A percentile compares a stretch with the other conserved stretches of the same genome.
phyloP scores from a whole-genome alignment of 64 coral and sea anemone species.

The Actinia tenebrosa region DNA sequence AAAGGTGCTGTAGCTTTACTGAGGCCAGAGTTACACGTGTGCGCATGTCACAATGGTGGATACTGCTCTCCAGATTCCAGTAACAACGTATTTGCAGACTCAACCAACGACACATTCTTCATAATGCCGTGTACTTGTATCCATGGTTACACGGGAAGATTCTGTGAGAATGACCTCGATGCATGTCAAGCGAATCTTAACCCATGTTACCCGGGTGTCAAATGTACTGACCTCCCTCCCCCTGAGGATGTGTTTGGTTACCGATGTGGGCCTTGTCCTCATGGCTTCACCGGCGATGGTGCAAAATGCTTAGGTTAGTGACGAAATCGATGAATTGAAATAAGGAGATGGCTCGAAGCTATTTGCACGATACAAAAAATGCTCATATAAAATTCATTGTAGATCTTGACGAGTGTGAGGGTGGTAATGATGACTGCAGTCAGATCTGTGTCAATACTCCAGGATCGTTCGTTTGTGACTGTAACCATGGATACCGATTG shows the following conservation, averaged over 20 bases:
- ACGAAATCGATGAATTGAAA: no score
- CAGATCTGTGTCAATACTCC: constrained; percentile 22
- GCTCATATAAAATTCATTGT: no score
- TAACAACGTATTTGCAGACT: not conserved
- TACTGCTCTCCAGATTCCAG: not conserved
- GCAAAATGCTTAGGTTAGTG: not conserved
- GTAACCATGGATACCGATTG: constrained; percentile 29
- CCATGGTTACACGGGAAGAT: no score
- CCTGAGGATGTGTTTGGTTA: constrained; percentile 36
- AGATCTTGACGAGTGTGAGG: no score
- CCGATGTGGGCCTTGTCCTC: constrained; percentile 43
- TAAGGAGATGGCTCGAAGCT: no score
- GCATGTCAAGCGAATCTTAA: constrained; percentile 38
- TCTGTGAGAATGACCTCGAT: constrained; percentile 15
- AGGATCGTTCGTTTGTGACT: constrained; percentile 39
- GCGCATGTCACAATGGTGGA: not conserved
- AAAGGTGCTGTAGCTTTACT: not conserved
- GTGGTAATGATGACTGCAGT: no score
- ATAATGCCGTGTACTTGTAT: no score
- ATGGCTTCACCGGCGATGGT: constrained; percentile 20
- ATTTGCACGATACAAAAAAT: no score
- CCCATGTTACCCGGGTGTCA: no score
- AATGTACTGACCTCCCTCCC: not conserved
- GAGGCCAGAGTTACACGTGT: constrained; percentile 13
- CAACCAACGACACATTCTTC: no score